Evolutionary conservation across 2,113 vertebrate species (phyloP), one percentile per base, ranked within the genome.

Genomic region (Xyrauchen texanus): DNA sequence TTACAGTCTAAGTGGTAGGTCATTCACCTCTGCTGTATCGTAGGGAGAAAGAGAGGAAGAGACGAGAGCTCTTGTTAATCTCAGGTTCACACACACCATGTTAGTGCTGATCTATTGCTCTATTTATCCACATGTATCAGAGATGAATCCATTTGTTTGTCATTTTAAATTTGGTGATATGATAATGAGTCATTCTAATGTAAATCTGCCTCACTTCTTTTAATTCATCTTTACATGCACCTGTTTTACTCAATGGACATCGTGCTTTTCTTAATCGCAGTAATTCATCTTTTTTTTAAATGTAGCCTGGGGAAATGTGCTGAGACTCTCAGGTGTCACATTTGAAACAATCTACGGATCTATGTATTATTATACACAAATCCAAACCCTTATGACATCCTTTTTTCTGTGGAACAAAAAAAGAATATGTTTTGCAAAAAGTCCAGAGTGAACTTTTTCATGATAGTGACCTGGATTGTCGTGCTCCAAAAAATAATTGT

Each of bases 1-100:
- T 88, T 88, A 85, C 71, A 76, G 82, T 34, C 75, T 79, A 83
- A 87, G 86, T 78, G 82, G 81, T 81, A 87, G 83, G 88, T 83
- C 12, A 77, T 81, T 86, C 87, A 90, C 87, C 87, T 84, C 63
- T 12, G 68, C 83, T 81, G 72, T 68, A 12, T 83, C 8, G 10
- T 21, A 63, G 64, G 7, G 46, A 44, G 55, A 49, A 47, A 52
- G 47, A 80, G n/a, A 58, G n/a, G n/a, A 2, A 15, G 55, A 34
- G 13, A 53, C 6, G 13, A 49, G 62, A 79, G 64, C 52, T 42
- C 64, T 61, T 46, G 69, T 60, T 58, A 16, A 58, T 72, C 42
- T 72, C 55, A 60, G 55, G 55, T 61, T 10, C 9, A 9, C 12
- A 15, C 55, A 34, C 21, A 34, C 21, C 21, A 34, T 45, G 46